Base-by-base conservation (phyloP, 64 coral and sea anemone species). In the Anthopleura sola region DNA sequence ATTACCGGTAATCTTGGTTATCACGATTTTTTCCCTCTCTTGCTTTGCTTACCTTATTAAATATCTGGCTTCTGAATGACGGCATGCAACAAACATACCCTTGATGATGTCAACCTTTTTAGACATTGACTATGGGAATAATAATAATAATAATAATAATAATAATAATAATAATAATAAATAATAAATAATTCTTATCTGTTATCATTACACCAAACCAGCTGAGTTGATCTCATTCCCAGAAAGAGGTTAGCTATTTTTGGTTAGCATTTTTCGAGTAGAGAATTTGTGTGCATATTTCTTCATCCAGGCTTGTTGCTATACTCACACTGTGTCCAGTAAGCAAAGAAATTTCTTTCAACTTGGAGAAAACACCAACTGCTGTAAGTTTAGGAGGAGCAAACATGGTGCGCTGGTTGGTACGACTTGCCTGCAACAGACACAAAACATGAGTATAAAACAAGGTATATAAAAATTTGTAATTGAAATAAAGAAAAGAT, bases 11-110 rank as follows among this genome's bases (percentile, higher is more conserved):
- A 44, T 44, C 40, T 2, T 44, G 2, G 9, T 32, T 32, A 36
- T 75, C 68, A 75, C 10, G 6, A 16, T 14, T 19, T 37, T 34
- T 18, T 15, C 5, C 15, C 3, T 77, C 12, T 77, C 55, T 15
- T 44, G 19, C 40, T 44, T 44, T 85, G 20, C 36, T 58, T 88
- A 94, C 97, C 97, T 90, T 24, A 94, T 99, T 20, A 99, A 83
- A 77, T 94, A 99, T 90, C 97, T 92, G 33, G 97, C 92, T 60
- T 99, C 97, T 62, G 92, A 89, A 38, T 99, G 87, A 64, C 97
- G 92, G 74, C 97, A 99, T 34, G 97, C 97, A 31, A 99, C 97
- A 85, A 99, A 94, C 97, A 99, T 99, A 12, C 97, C 93, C 54
- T 99, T 99, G 38, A 99, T 94, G 33, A 94, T 92, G 6, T 92